Base-by-base conservation (phyloP, 2,797 vertebrate genomes). In the Perodicticus potto region DNA sequence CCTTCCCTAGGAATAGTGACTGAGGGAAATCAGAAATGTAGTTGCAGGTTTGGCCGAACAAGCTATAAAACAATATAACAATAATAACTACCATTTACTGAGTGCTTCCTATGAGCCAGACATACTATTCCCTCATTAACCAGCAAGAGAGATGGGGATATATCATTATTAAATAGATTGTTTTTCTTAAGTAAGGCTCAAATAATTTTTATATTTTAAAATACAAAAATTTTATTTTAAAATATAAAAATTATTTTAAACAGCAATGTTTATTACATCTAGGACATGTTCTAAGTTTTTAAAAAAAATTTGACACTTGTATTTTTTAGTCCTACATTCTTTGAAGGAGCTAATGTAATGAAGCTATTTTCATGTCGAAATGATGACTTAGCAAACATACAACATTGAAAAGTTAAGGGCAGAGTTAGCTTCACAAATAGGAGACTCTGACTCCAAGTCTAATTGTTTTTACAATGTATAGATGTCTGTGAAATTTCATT, bases 301-400 rank as follows among this genome's bases (percentile, higher is more conserved):
- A 84, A 77, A 76, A 89, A 67, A 1, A 34, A 45, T 45, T 69
- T 69, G 43, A 81, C 10, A 53, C 16, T n/a, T 45, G 0, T 74
- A 40, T 34, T 29, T 63, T 55, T 73, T 6, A 57, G 78, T 53
- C 9, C 10, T 85, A n/a, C 14, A 37, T 65, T 82, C 93, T 89
- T 53, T 40, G 73, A 74, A 11, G 5, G 12, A 25, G 1, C 67
- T 67, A 65, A 20, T 78, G 22, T 43, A 29, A 65, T 25, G 7
- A 0, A 2, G 19, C 0, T 63, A 43, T 53, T 76, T 4, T 29
- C 3, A 7, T 20, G 1, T 43, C 86, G 80, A 89, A 91, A 80
- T 73, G 22, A 78, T 86, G 83, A 92, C 63, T 93, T 83, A 92
- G 65, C 63, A 76, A 88, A 95, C 91, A 82, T 32, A 72, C 4